These are phyloP conservation scores for Porites divaricata DNA, from an alignment of 92 coral and sea anemone species.

Conservation along the genomic window DNA sequence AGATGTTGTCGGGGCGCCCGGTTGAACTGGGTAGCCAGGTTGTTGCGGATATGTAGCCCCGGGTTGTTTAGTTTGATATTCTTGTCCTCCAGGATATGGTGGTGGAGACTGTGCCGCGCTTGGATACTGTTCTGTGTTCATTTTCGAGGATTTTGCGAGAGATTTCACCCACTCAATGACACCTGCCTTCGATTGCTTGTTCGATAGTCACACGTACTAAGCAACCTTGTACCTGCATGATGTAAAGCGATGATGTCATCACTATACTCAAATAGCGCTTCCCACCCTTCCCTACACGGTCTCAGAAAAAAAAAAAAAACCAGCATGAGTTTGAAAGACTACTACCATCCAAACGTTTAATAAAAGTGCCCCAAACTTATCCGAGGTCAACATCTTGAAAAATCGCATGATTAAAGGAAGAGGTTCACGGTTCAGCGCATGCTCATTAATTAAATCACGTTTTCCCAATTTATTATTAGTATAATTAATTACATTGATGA, in stretches of 20 bases:
- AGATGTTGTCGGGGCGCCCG: conserved; percentile 37
- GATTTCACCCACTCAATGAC: neutral
- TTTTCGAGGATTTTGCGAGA: neutral
- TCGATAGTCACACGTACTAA: neutral
- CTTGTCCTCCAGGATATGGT: conserved; percentile 45
- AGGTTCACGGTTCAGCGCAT: too few species aligned
- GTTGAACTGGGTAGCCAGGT: conserved; percentile 31
- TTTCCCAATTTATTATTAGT: too few species aligned
- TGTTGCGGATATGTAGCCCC: conserved; percentile 20
- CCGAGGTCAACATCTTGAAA: too few species aligned
- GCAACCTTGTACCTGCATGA: neutral
- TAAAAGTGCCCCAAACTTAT: too few species aligned
- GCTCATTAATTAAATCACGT: too few species aligned
- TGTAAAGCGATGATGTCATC: neutral
- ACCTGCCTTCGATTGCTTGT: neutral
- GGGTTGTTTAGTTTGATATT: conserved; percentile 47
- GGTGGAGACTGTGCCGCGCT: conserved; percentile 48
- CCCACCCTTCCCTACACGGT: too few species aligned
- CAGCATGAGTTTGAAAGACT: too few species aligned
- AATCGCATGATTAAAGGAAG: too few species aligned
- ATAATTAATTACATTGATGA: too few species aligned
- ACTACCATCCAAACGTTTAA: too few species aligned
- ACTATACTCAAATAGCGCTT: neutral
- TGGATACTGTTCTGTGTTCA: neutral
- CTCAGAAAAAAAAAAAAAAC: too few species aligned